phyloP scores from a whole-genome alignment of 2,113 vertebrate species.

The Gallinago paraguaiae region DNA sequence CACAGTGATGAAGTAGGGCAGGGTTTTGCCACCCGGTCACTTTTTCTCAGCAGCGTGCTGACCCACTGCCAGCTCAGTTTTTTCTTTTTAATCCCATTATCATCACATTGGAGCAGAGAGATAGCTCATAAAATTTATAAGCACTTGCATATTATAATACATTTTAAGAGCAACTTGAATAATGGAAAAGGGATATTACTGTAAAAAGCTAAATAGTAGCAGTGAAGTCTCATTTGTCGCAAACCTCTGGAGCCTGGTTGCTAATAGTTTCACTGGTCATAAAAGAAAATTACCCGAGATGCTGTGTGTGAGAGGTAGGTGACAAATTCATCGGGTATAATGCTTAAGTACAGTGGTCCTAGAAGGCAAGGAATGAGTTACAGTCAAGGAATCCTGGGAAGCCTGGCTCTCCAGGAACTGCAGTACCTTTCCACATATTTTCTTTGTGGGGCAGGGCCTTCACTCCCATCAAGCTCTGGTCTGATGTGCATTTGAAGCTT shows the following conservation, averaged over 20 bases:
- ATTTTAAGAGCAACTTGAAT: background rate
- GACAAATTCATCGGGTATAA: background rate
- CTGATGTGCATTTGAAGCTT: background rate
- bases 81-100: background rate
- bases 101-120: background rate
- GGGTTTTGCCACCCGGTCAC: background rate
- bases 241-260: background rate
- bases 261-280: background rate
- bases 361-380: background rate
- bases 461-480: background rate
- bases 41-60: background rate
- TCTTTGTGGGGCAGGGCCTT: background rate
- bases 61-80: background rate
- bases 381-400: background rate
- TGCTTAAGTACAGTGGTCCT: background rate
- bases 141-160: background rate
- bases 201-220: background rate
- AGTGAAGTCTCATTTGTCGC: background rate
- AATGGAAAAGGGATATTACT: background rate
- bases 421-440: background rate
- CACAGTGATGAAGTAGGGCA: rapidly evolving
- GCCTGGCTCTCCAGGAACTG: background rate
- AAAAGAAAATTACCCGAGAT: background rate
- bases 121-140: background rate
- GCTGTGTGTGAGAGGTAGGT: background rate